Evolutionary conservation across 2,888 invertebrate genomes (phyloP).

Genomic region (Macrosoma leucophasiata): DNA sequence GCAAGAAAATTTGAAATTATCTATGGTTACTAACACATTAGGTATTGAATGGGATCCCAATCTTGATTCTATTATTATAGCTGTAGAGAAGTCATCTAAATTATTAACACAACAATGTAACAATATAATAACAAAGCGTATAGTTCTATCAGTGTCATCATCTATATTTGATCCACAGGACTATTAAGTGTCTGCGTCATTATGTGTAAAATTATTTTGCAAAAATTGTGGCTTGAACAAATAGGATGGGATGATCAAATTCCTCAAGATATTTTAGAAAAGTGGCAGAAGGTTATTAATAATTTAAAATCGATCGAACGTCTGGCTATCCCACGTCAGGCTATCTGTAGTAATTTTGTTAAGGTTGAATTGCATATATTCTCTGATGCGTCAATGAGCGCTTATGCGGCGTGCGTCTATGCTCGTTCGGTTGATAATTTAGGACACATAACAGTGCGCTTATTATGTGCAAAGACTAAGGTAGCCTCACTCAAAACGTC

Average conservation of each 20-base stretch:
- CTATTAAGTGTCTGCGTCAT: slow-evolving; percentile 1
- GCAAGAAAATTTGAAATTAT: slow-evolving; percentile 10
- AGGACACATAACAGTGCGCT: slow-evolving; percentile 4
- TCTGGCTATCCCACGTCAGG: not conserved
- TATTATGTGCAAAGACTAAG: slow-evolving; percentile 14
- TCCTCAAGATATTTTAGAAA: not conserved
- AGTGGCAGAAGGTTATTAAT: not conserved
- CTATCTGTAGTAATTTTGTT: not conserved
- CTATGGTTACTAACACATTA: slow-evolving; percentile 3
- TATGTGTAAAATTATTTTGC: slow-evolving; percentile 4
- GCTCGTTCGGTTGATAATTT: not conserved
- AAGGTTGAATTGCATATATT: slow-evolving; percentile 3
- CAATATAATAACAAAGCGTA: not conserved
- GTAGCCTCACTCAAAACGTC: slow-evolving; percentile 9
- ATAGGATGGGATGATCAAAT: slow-evolving; percentile 2
- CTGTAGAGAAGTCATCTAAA: slow-evolving; percentile 2
- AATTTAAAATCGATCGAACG: slow-evolving; percentile 2
- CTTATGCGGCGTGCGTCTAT: not conserved
- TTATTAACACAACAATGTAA: not conserved
- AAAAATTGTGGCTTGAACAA: not conserved
- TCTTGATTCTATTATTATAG: slow-evolving; percentile 1
- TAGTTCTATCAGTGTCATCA: slow-evolving; percentile 1
- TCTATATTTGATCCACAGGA: slow-evolving; percentile 2
- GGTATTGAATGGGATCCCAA: slow-evolving; percentile 13
- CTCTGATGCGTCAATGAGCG: slow-evolving; percentile 4